Base-by-base conservation (phyloP, 2,797 vertebrate species). In the Chloroceryle inda region DNA sequence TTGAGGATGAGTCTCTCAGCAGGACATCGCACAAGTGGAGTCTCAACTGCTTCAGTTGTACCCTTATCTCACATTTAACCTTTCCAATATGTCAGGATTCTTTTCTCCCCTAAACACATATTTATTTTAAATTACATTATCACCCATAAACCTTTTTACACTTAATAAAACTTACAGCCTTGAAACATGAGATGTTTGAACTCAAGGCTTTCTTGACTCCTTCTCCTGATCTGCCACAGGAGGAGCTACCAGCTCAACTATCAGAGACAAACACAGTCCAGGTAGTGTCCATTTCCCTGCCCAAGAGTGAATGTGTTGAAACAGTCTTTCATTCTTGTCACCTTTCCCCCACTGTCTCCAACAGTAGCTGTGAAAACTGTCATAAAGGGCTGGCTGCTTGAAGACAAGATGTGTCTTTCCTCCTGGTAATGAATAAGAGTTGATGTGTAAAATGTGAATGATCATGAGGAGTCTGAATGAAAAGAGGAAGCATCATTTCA, bases 1-100 rank as follows among this genome's bases (percentile, higher is more conserved):
- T 74, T 59, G 21, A 69, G 45, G 10, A 31, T 59, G 55, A 85
- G 50, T 68, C 13, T 64, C 62, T 74, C 31, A 49, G 31, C 24
- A 72, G 21, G 9, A 31, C 0, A 0, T 61, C 49, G 61, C 29
- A 26, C 10, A 47, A 62, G 16, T 18, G 27, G 13, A 8, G 3
- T 47, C 58, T 79, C 23, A 31, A 31, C 26, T 33, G 26, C 49
- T 82, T 82, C 6, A 13, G 11, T 74, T 49, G 9, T 38, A 59
- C 16, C 4, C 29, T 67, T 52, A 63, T 13, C 17, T 88, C 55
- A 58, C 11, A 15, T 38, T n/a, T 12, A 55, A 45, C 31, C 15
- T 67, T 59, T 63, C 35, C 77, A 13, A 29, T 37, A 49, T 3
- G 13, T 45, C 29, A 77, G 22, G 6, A 45, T 84, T 63, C 50